These are phyloP conservation scores for Drosophila stalkeri DNA, from an alignment of 2,888 invertebrate species.

Conservation along the genomic window DNA sequence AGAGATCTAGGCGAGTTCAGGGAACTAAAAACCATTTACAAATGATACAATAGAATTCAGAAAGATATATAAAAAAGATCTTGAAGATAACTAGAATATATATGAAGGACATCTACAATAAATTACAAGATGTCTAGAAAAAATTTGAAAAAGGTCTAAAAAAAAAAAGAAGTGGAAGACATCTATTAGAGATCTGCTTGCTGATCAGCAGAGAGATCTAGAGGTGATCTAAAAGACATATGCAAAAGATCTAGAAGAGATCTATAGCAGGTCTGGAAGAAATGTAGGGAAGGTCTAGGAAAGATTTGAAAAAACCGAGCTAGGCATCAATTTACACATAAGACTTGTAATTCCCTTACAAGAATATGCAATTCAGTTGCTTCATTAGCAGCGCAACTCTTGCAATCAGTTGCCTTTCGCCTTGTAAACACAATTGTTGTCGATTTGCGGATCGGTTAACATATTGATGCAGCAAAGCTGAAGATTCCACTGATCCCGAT, in stretches of 20 bases:
- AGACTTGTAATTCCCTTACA: background rate
- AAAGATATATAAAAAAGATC: background rate
- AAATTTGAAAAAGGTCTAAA: background rate
- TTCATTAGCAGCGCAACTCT: slow-evolving; percentile 7
- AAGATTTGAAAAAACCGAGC: background rate
- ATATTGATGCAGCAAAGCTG: background rate
- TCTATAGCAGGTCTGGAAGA: background rate
- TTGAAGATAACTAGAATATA: background rate
- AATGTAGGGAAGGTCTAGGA: background rate
- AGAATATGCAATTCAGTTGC: slow-evolving; percentile 8
- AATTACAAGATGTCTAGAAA: background rate
- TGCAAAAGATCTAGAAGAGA: background rate
- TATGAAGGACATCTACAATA: background rate
- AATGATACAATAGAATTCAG: no score
- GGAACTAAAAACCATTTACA: no score
- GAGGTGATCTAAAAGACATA: background rate
- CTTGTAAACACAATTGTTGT: slow-evolving; percentile 4
- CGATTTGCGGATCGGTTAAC: slow-evolving; percentile 1
- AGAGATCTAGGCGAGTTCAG: background rate
- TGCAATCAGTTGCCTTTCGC: background rate
- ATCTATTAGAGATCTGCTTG: background rate
- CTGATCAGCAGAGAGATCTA: background rate
- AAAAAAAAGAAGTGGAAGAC: background rate
- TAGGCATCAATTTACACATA: background rate
- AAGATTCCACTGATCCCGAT: slow-evolving; percentile 13